A percentile compares a stretch with the other conserved stretches of the same genome.
Conservation (phyloP, 2,113 vertebrate genomes). For the Ellobius talpinus region DNA sequence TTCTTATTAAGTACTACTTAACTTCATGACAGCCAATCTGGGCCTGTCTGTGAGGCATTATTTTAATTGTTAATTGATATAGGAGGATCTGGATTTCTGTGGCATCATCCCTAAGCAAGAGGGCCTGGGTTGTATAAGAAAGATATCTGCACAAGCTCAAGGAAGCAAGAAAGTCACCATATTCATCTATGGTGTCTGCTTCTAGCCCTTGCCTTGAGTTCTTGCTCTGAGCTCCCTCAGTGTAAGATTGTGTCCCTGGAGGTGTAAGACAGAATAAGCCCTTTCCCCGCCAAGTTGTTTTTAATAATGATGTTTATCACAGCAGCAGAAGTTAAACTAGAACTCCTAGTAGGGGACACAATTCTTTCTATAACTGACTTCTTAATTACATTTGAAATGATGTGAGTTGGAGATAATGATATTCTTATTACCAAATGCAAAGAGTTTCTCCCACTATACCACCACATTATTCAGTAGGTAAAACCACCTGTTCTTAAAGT, state of each 20-base stretch:
- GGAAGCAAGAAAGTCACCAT: background rate
- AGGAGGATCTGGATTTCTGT: background rate
- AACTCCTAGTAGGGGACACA: background rate
- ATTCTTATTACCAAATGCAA: background rate
- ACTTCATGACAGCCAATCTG: background rate
- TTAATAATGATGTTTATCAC: background rate
- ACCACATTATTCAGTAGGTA: background rate
- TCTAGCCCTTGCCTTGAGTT: background rate
- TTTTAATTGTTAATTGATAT: background rate
- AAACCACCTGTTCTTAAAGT: background rate
- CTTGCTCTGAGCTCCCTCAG: background rate
- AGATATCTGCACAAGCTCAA: no score
- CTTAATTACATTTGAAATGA: conserved; percentile 2
- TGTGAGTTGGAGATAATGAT: background rate
- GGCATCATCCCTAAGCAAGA: background rate
- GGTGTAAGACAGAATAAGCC: background rate
- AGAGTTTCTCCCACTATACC: background rate
- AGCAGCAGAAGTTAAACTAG: background rate
- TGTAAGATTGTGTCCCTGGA: background rate
- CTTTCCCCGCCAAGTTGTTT: background rate
- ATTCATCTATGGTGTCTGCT: background rate
- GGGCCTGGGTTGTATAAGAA: background rate
- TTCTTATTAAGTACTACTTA: background rate
- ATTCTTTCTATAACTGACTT: background rate
- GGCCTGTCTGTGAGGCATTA: background rate